A percentile compares a stretch with the other conserved stretches of the same genome.
Evolutionary conservation across 2,888 invertebrate species (phyloP).

Genomic region (Ditula angustiorana): DNA sequence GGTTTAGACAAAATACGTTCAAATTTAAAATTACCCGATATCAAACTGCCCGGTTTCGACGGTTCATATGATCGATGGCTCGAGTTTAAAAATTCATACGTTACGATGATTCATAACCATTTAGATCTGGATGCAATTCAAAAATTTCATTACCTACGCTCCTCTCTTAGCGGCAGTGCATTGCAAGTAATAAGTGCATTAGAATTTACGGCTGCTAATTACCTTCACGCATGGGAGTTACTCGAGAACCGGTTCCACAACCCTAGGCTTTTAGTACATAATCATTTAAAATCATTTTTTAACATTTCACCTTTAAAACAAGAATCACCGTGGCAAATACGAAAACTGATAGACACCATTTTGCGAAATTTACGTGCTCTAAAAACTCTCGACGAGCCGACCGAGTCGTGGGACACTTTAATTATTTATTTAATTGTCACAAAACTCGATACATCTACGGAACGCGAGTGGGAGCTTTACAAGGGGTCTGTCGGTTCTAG

Average conservation of each 20-base stretch:
- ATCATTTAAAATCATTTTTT: slow-evolving; percentile 43
- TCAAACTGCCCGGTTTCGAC: slow-evolving; percentile 16
- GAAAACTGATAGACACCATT: slow-evolving; percentile 41
- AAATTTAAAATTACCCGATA: slow-evolving; percentile 8
- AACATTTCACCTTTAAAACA: slow-evolving; percentile 29
- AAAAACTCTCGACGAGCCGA: slow-evolving; percentile 40
- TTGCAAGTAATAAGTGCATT: slow-evolving; percentile 36
- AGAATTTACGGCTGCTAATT: slow-evolving; percentile 42
- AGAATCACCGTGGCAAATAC: slow-evolving; percentile 39
- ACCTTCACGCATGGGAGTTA: slow-evolving; percentile 43
- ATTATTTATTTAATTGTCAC: slow-evolving; percentile 38
- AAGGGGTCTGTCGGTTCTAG: slow-evolving; percentile 14
- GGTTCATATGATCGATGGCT: slow-evolving; percentile 6
- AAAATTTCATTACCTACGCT: slow-evolving; percentile 15
- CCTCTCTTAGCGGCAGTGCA: slow-evolving; percentile 24
- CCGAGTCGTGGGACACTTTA: too few relatives aligned
- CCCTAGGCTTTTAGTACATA: slow-evolving; percentile 39
- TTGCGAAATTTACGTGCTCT: slow-evolving; percentile 43
- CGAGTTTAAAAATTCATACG: slow-evolving; percentile 16
- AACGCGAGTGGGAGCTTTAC: slow-evolving; percentile 43
- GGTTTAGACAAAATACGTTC: neutral
- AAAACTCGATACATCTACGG: slow-evolving; percentile 38
- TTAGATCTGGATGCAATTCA: slow-evolving; percentile 14
- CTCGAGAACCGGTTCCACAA: slow-evolving; percentile 41
- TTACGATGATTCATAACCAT: slow-evolving; percentile 18